Percentiles rank a stretch among this genome's conserved stretches.
Conservation (phyloP, 2,888 invertebrate species). For the Mesorhabditis belari region DNA sequence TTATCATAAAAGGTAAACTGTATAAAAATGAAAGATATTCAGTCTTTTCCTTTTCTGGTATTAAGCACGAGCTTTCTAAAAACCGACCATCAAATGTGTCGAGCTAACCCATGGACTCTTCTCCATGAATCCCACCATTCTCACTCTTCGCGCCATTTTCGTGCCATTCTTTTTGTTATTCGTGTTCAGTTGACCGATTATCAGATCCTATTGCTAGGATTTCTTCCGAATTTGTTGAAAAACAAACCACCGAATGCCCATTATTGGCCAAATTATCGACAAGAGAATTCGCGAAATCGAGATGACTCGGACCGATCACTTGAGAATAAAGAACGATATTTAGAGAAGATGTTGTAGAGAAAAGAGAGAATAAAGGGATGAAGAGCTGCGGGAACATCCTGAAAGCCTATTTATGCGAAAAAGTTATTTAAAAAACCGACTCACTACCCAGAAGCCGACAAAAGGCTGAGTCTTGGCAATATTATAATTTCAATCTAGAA, state of each 20-base stretch:
- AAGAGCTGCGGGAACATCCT: no score
- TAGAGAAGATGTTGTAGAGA: background rate
- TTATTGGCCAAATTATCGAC: slow-evolving; percentile 21
- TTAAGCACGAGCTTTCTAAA: no score
- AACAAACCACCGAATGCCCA: slow-evolving; percentile 32
- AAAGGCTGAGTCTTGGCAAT: no score
- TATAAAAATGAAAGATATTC: no score
- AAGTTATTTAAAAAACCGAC: no score
- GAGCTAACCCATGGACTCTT: background rate
- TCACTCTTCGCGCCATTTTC: background rate
- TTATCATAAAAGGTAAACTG: no score
- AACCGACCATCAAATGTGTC: background rate
- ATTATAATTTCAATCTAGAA: no score
- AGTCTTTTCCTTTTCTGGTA: no score
- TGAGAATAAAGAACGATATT: slow-evolving; percentile 21
- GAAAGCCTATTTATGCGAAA: no score
- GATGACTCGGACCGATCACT: slow-evolving; percentile 27
- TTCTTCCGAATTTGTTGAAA: no score
- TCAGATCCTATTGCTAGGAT: no score
- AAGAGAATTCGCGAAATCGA: slow-evolving; percentile 23
- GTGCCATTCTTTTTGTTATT: background rate
- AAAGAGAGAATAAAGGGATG: background rate
- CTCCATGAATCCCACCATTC: background rate
- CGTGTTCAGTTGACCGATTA: background rate
- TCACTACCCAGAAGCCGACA: no score